Conservation (phyloP, 2,797 vertebrate genomes). For the Pristis pectinata region DNA sequence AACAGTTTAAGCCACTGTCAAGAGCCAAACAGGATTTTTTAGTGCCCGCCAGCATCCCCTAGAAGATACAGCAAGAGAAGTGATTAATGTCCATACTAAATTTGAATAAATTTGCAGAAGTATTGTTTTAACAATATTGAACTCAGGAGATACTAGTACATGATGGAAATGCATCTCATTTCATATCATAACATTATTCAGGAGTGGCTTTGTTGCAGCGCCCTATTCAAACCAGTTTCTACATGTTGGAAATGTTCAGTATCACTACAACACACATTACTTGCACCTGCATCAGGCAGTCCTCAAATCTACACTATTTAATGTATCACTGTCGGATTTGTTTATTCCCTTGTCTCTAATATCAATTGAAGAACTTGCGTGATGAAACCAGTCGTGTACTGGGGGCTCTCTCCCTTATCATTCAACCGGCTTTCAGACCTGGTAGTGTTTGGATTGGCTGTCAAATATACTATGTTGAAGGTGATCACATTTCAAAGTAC, state of each 20-base stretch:
- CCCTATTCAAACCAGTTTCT: not conserved
- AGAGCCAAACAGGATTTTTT: not conserved
- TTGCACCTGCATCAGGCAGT: not conserved
- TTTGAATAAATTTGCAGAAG: not conserved
- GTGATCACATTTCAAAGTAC: not conserved
- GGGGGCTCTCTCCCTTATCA: not conserved
- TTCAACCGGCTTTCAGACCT: not conserved
- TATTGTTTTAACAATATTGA: not conserved
- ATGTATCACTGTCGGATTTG: not conserved
- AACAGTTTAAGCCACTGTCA: not conserved
- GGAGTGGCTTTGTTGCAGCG: not conserved
- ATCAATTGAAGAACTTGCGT: not conserved
- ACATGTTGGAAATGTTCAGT: not conserved
- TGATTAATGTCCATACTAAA: not conserved
- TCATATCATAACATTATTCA: not conserved
- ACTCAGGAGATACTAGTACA: not conserved
- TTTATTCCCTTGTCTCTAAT: not conserved
- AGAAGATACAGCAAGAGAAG: not conserved
- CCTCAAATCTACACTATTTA: not conserved
- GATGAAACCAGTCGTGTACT: not conserved
- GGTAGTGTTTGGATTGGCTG: not conserved
- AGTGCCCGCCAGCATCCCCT: not conserved
- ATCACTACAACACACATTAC: not conserved
- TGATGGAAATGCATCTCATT: not conserved
- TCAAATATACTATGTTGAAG: not conserved